phyloP scores from a whole-genome alignment of 1,140 invertebrate genomes.

The Philaenus spumarius region DNA sequence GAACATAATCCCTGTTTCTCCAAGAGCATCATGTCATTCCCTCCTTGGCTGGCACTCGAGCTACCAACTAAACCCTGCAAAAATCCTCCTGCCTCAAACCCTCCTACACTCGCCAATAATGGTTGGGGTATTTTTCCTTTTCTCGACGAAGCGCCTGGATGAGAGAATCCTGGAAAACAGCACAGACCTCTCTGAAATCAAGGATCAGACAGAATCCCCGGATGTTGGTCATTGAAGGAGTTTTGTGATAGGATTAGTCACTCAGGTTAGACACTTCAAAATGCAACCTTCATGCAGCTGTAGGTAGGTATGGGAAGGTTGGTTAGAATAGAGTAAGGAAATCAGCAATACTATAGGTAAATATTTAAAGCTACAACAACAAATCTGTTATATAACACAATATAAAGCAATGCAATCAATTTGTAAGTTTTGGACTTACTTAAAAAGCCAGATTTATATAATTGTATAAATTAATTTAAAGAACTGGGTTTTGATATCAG shows the following conservation, averaged over 20 bases:
- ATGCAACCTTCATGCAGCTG: too few species aligned
- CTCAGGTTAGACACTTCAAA: constrained; percentile 12
- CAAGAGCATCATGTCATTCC: constrained; percentile 59
- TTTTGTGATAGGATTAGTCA: constrained; percentile 18
- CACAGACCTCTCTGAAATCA: constrained; percentile 67
- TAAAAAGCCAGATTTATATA: too few species aligned
- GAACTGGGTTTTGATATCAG: too few species aligned
- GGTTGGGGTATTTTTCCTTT: constrained; percentile 76
- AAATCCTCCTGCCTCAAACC: constrained; percentile 45
- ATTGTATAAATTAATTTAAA: too few species aligned
- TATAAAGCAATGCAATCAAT: too few species aligned
- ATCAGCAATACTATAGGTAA: not conserved
- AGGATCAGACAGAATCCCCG: constrained; percentile 45
- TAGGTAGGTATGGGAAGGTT: too few species aligned
- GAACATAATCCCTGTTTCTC: constrained; percentile 69
- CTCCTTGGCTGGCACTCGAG: constrained; percentile 36
- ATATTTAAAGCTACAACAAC: not conserved
- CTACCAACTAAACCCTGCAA: constrained; percentile 41
- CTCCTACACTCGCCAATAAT: constrained; percentile 66
- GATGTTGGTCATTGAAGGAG: constrained; percentile 10
- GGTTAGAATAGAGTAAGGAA: not conserved
- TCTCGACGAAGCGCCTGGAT: constrained; percentile 70
- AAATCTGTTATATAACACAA: too few species aligned
- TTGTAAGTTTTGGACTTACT: too few species aligned
- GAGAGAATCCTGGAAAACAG: constrained; percentile 82